phyloP scores from a whole-genome alignment of 2,797 vertebrate species.

The Hipposideros larvatus region DNA sequence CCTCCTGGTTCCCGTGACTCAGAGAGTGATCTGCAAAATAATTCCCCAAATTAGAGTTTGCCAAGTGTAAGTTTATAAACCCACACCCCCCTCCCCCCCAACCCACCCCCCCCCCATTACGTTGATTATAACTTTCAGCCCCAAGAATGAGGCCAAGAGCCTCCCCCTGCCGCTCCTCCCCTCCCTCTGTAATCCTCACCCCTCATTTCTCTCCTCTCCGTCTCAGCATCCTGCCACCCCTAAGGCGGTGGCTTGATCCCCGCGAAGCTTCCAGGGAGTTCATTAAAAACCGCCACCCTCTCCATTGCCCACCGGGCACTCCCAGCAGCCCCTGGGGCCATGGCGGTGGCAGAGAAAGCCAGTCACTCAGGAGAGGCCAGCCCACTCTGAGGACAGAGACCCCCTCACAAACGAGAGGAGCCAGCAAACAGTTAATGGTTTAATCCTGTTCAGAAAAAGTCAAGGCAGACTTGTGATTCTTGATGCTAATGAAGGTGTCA shows the following conservation, averaged over 20 bases:
- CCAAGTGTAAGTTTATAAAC: slow-evolving; percentile 82
- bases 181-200: slow-evolving; percentile 74
- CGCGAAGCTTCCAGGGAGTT: slow-evolving; percentile 53
- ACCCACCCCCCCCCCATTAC: not conserved
- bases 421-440: slow-evolving; percentile 94
- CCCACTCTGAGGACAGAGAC: slow-evolving; percentile 47
- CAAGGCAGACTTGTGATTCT: slow-evolving; percentile 99
- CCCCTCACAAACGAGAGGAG: slow-evolving; percentile 72
- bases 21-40: slow-evolving; percentile 86
- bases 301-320: slow-evolving; percentile 57
- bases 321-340: slow-evolving; percentile 69
- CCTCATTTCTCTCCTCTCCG: slow-evolving; percentile 54
- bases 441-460: slow-evolving; percentile 99
- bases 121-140: slow-evolving; percentile 85
- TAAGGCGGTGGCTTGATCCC: slow-evolving; percentile 53
- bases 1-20: slow-evolving; percentile 82
- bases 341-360: not conserved
- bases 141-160: slow-evolving; percentile 84
- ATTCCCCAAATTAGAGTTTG: slow-evolving; percentile 86
- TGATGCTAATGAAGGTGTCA: slow-evolving; percentile 99
- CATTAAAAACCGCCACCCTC: slow-evolving; percentile 68
- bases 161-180: slow-evolving; percentile 78
- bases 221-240: slow-evolving; percentile 47
- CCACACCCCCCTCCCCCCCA: not conserved
- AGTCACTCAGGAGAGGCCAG: slow-evolving; percentile 46